Base-by-base conservation (phyloP, 2,888 invertebrate species). In the Thera britannica region DNA sequence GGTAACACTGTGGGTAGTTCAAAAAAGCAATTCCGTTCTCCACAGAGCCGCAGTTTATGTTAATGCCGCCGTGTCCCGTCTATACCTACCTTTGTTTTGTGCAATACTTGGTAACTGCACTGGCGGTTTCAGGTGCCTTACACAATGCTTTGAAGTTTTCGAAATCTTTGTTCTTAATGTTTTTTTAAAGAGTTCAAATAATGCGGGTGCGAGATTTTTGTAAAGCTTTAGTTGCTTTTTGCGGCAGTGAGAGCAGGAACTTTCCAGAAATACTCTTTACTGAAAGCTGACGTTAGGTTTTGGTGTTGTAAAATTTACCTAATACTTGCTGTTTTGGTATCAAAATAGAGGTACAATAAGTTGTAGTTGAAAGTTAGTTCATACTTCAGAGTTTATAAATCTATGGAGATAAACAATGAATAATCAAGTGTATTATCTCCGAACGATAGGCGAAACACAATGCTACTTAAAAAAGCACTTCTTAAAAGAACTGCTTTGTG, bases 21-120 rank as follows among this genome's bases (percentile, higher is more conserved):
- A 92, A 92, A 92, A 93, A 92, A 92, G 90, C 88, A 89, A 91
- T 92, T 92, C 87, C 82, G 83, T 78, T 82, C 82, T 83, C 80
- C 79, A 83, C 82, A 79, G 79, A 85, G 83, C 82, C 81, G 80
- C 88, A 84, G 86, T 90, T 92, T 92, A 92, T 92, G 91, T 82
- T 92, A 93, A 92, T 92, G 81, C 79, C 75, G 76, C 79, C 68
- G 73, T 79, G 82, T 84, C 79, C 82, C 85, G 84, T 88, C 86
- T 85, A 89, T 89, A 89, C 83, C 89, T 90, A 88, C 83, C 83
- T 90, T 90, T 90, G 88, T 90, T 92, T 88, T 90, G 85, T 87
- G 83, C 90, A 86, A 87, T 90, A 83, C 86, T 90, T 84, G 77
- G 79, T 84, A 89, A 90, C 85, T 86, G 84, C 84, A 83, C 80